Conservation (phyloP, 30 jellyfish, hydroid and myxozoan species). For the Morbakka virulenta region DNA sequence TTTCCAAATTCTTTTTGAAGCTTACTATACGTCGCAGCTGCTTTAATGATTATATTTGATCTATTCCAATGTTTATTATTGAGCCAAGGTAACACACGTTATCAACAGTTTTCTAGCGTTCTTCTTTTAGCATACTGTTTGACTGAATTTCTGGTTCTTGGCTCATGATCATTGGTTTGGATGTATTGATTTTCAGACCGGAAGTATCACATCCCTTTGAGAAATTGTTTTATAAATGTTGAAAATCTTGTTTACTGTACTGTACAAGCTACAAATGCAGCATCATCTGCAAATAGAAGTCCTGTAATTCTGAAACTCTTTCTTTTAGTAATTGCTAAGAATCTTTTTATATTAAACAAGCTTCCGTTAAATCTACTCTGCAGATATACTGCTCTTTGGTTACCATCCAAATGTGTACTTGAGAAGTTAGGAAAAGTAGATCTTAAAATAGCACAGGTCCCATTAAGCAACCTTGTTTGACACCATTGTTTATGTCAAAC, state of each 20-base stretch:
- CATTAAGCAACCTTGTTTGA: constrained; percentile 10
- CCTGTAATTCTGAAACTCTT: too few species aligned
- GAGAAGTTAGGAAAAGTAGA: background rate
- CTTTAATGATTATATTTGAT: constrained; percentile 14
- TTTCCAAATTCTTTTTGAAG: constrained; percentile 36
- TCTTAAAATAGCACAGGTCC: constrained; percentile 9
- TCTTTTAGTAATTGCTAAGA: too few species aligned
- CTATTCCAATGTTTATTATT: constrained; percentile 11
- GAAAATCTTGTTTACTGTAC: background rate
- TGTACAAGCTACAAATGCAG: constrained; percentile 7
- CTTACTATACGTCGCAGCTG: constrained; percentile 31
- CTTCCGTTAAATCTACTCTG: constrained; percentile 13
- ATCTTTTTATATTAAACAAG: constrained; percentile 1
- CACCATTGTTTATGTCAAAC: background rate
- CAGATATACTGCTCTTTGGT: background rate
- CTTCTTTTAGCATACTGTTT: constrained; percentile 6
- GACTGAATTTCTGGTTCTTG: background rate
- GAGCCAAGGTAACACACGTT: constrained; percentile 28
- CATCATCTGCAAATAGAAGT: constrained; percentile 6
- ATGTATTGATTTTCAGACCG: background rate
- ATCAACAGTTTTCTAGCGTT: background rate
- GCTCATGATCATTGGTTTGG: constrained; percentile 4
- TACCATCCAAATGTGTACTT: background rate
- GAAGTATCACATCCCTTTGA: background rate
- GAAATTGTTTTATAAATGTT: background rate